A percentile compares a stretch with the other conserved stretches of the same genome.
These are phyloP conservation scores for Ceraclea dissimilis DNA, from an alignment of 2,888 invertebrate genomes.

Conservation along the genomic window DNA sequence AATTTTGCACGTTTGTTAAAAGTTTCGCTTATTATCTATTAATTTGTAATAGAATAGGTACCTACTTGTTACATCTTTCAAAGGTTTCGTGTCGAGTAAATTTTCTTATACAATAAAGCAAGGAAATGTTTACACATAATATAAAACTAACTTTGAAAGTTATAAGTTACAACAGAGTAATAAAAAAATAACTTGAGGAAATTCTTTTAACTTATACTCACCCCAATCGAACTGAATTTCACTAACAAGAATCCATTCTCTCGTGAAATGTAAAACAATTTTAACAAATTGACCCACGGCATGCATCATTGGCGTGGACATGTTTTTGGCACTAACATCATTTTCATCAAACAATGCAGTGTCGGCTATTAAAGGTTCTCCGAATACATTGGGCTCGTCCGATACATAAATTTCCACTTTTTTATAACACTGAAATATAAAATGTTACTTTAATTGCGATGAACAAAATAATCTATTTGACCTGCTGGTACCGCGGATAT, in stretches of 20 bases:
- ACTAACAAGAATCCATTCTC: conserved; percentile 83
- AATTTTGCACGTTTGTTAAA: too few relatives aligned
- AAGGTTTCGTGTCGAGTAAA: too few relatives aligned
- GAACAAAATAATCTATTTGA: not conserved
- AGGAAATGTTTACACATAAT: too few relatives aligned
- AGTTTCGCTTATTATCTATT: too few relatives aligned
- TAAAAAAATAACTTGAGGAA: too few relatives aligned
- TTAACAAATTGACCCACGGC: conserved; percentile 69
- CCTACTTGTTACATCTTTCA: too few relatives aligned
- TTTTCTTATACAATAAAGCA: too few relatives aligned
- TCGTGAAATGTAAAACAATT: conserved; percentile 66
- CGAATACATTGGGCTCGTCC: conserved; percentile 37
- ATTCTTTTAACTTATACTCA: too few relatives aligned
- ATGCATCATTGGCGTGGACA: conserved; percentile 67
- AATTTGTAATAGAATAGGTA: too few relatives aligned
- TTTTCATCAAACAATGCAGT: not conserved
- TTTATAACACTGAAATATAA: conserved; percentile 65
- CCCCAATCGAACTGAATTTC: conserved; percentile 79
- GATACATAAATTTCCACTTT: conserved; percentile 72
- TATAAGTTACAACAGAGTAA: too few relatives aligned
- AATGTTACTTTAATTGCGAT: conserved; percentile 26
- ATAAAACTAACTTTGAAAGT: too few relatives aligned
- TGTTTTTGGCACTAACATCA: conserved; percentile 52
- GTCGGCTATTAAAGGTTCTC: conserved; percentile 44
- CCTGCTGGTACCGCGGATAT: too few relatives aligned